These are phyloP conservation scores for Colletes collaris DNA, from an alignment of 2,888 invertebrate genomes.

Conservation along the genomic window DNA sequence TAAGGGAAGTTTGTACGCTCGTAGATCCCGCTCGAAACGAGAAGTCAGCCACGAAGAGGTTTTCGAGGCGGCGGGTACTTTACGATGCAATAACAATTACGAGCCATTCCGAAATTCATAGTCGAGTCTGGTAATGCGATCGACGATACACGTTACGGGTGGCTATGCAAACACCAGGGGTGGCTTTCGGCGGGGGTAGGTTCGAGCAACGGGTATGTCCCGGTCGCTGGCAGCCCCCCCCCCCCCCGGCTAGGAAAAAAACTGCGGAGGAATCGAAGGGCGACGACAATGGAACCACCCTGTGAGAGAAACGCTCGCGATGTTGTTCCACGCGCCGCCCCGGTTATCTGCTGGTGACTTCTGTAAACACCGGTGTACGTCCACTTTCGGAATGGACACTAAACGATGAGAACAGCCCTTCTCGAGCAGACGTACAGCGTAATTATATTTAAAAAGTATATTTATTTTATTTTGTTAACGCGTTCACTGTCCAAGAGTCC, in stretches of 20 bases:
- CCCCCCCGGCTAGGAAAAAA: conserved; percentile 50
- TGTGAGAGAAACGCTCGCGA: conserved; percentile 72
- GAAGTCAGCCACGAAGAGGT: not conserved
- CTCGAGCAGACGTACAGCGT: too few species aligned
- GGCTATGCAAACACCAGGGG: conserved; percentile 76
- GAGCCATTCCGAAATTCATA: conserved; percentile 75
- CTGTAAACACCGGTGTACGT: conserved; percentile 76
- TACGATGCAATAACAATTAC: conserved; percentile 64
- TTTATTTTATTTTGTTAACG: too few species aligned
- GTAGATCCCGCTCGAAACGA: too few species aligned
- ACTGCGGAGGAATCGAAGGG: conserved; percentile 52
- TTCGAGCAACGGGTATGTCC: conserved; percentile 35
- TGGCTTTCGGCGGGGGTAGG: conserved; percentile 55
- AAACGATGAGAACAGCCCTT: not conserved
- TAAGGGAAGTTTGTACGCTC: too few species aligned
- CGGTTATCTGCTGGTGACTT: conserved; percentile 82
- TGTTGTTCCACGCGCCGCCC: conserved; percentile 73
- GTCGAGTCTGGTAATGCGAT: conserved; percentile 77
- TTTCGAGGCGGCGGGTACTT: conserved; percentile 14
- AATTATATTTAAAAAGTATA: too few species aligned
- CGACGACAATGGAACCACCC: conserved; percentile 75
- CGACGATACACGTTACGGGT: conserved; percentile 78
- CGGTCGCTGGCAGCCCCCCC: conserved; percentile 2
- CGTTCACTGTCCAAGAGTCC: too few species aligned
- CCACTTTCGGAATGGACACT: conserved; percentile 22